Evolutionary conservation across 2,888 invertebrate species (phyloP), one percentile per base, ranked within the genome.

Genomic region (Caenorhabditis sp.): DNA sequence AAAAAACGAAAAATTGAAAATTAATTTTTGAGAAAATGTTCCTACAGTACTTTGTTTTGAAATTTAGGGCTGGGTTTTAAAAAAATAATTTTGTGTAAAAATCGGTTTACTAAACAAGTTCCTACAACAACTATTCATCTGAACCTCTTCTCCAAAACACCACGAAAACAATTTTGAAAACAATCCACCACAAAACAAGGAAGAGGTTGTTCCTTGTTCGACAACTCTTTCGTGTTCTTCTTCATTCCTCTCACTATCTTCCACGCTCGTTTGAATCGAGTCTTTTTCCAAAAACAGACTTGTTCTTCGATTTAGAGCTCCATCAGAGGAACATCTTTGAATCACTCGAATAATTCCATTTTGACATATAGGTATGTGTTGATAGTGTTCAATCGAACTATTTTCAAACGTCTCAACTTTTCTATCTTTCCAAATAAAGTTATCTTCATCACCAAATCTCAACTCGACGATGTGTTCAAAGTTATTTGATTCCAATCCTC

Each of bases 261-360:
- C 26, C 0, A 19, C 21, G 17, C 58, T 65, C 1, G 62, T 62
- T 31, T n/a, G n/a, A n/a, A 23, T 59, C 1, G 70, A 66, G 23
- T 65, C 58, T 12, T 59, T 59, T 14, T 71, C 70, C 23, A 66
- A 63, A 50, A 66, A 71, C 70, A 66, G 63, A 31, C 50, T 58
- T 5, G 66, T 57, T 21, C 63, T 60, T 43, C 12, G 62, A 43
- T 43, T 43, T n/a, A 1, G 1, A 27, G 1, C 21, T 21, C 37
- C 66, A 19, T 37, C 24, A 12, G 57, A 24, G 1, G n/a, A 26
- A 5, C 50, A 14, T 14, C 53, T 51, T 37, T 27, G 21, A n/a
- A 58, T 23, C 14, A 50, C 62, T 58, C 51, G 36, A 12, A 58
- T 58, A 14, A 58, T n/a, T 51, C 65, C 14, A 55, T 37, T 17